Evolutionary conservation across 2,113 vertebrate species (phyloP).

Genomic region (Tringa solitaria): DNA sequence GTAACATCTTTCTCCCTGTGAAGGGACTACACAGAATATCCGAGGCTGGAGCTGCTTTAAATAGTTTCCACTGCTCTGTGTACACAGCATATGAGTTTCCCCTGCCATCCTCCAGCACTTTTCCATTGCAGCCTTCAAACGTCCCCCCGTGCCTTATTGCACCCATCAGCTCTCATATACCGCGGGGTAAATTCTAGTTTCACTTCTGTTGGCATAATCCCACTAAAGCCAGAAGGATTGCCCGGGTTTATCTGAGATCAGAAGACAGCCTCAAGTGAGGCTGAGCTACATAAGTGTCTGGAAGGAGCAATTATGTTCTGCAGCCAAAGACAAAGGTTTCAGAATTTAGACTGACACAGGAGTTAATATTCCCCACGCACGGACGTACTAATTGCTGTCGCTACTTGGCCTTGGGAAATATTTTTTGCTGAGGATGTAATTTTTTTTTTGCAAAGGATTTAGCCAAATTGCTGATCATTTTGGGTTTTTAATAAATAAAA

Average conservation of each 20-base stretch:
- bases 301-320: constrained; percentile 21
- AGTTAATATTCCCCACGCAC: background rate
- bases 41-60: constrained; percentile 8
- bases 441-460: background rate
- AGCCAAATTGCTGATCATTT: background rate
- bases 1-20: background rate
- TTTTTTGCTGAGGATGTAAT: background rate
- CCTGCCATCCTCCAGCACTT: constrained; percentile 27
- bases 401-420: background rate
- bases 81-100: background rate
- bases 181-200: constrained; percentile 16
- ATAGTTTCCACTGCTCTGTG: constrained; percentile 47
- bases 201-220: constrained; percentile 39
- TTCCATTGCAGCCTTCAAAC: constrained; percentile 24
- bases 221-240: constrained; percentile 52
- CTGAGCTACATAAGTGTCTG: background rate
- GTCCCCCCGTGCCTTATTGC: background rate
- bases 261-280: constrained; percentile 36
- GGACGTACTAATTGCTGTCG: background rate
- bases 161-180: background rate
- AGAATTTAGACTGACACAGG: background rate
- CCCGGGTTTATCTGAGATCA: constrained; percentile 50
- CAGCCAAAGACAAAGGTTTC: background rate
- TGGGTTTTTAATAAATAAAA: constrained; percentile 19
- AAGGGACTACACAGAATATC: background rate